phyloP scores from a whole-genome alignment of 2,888 invertebrate species.

The Machimus atricapillus region DNA sequence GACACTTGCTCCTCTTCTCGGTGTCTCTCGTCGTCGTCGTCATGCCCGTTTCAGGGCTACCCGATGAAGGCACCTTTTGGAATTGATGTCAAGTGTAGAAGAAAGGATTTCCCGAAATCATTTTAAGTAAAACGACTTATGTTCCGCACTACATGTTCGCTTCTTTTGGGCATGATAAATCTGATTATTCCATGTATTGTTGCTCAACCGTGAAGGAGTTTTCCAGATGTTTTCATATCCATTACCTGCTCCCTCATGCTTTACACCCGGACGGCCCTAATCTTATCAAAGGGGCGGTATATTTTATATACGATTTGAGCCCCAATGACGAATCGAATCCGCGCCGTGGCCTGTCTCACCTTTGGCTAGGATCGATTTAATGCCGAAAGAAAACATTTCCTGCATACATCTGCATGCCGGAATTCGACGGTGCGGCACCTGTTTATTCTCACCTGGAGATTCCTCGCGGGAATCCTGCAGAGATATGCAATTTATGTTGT shows the following conservation, averaged over 20 bases:
- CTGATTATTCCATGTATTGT: constrained; percentile 25
- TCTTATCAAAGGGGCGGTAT: not conserved
- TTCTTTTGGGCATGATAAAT: constrained; percentile 12
- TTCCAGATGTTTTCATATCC: constrained; percentile 36
- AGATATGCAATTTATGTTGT: not conserved
- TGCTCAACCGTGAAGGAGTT: constrained; percentile 13
- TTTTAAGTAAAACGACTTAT: constrained; percentile 20
- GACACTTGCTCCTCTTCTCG: constrained; percentile 19
- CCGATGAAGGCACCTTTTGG: not conserved
- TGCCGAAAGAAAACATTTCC: not conserved
- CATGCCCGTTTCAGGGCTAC: not conserved
- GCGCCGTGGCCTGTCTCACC: not conserved
- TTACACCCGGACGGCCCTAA: not conserved
- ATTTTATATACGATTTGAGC: not conserved
- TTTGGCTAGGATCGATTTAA: not conserved
- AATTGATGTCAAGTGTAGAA: constrained; percentile 35
- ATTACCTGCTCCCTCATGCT: not conserved
- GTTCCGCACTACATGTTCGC: not conserved
- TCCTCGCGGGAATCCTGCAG: not conserved
- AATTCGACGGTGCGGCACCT: not conserved
- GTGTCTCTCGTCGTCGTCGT: not conserved
- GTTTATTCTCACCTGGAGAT: not conserved
- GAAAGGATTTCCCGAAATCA: constrained; percentile 27
- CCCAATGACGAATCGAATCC: not conserved
- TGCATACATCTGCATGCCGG: not conserved